phyloP scores from a whole-genome alignment of 1,140 invertebrate species.

The Melitaea cinxia region DNA sequence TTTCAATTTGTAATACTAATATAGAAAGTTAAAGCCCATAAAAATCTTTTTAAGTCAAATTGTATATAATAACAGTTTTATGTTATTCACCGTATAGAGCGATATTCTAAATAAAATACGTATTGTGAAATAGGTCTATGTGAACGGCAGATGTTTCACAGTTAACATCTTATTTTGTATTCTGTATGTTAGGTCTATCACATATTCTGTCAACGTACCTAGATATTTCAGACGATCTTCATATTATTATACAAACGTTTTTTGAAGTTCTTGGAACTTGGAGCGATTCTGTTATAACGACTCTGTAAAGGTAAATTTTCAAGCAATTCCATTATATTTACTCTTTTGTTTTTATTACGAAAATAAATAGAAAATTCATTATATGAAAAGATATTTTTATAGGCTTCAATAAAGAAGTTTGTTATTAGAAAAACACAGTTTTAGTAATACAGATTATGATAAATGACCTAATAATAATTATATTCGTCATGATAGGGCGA shows the following conservation, averaged over 20 bases:
- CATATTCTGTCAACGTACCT: conserved; percentile 26
- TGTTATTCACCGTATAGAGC: too few species aligned
- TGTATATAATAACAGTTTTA: neutral
- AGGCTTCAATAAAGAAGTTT: too few species aligned
- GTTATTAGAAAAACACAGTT: too few species aligned
- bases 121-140: neutral
- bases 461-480: too few species aligned
- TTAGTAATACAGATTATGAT: too few species aligned
- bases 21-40: neutral
- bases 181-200: conserved; percentile 14
- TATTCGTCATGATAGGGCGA: too few species aligned
- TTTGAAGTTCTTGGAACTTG: neutral
- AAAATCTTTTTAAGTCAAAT: neutral
- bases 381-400: too few species aligned
- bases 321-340: neutral
- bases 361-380: neutral
- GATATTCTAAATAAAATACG: conserved; percentile 15
- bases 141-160: conserved; percentile 13
- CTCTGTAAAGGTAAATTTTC: neutral
- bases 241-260: conserved; percentile 17
- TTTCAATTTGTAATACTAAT: too few species aligned
- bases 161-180: conserved; percentile 26
- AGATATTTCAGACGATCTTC: conserved; percentile 24
- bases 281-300: neutral
- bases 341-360: neutral